Conservation (phyloP, 30 jellyfish, hydroid and myxozoan species). For the Cassiopea xamachana region DNA sequence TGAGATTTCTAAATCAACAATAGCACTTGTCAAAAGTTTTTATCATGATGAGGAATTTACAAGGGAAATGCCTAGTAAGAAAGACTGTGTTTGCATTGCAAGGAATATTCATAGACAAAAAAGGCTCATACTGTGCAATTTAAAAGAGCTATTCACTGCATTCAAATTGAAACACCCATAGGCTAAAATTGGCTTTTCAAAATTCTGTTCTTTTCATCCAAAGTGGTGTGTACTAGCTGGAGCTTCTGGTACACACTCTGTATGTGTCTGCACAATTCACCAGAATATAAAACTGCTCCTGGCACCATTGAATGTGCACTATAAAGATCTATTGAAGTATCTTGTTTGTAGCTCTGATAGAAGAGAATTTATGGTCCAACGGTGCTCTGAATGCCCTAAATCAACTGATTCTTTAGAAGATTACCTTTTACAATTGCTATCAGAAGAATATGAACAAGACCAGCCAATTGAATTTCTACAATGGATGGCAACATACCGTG, state of each 20-base stretch:
- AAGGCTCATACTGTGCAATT: constrained; percentile 70
- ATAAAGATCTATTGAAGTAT: not conserved
- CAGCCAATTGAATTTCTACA: constrained; percentile 26
- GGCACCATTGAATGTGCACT: not conserved
- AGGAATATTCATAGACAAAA: constrained; percentile 48
- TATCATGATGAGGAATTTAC: constrained; percentile 77
- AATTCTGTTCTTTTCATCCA: constrained; percentile 77
- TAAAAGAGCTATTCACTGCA: constrained; percentile 57
- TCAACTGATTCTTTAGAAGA: not conserved
- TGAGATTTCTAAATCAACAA: not conserved
- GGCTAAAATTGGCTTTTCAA: constrained; percentile 68
- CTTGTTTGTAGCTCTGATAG: not conserved
- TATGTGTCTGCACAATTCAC: constrained; percentile 83
- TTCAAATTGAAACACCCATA: constrained; percentile 57
- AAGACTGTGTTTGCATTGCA: constrained; percentile 65
- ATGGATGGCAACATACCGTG: constrained; percentile 57
- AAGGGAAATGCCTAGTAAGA: constrained; percentile 73
- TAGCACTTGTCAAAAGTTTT: constrained; percentile 10
- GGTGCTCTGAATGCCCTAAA: constrained; percentile 61
- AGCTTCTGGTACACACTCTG: constrained; percentile 85
- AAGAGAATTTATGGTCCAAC: constrained; percentile 66
- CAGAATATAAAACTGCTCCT: constrained; percentile 72
- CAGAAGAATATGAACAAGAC: constrained; percentile 20
- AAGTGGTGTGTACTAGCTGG: constrained; percentile 84
- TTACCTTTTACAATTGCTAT: not conserved